phyloP scores from a whole-genome alignment of 2,797 vertebrate species.

The Cryptoprocta ferox region DNA sequence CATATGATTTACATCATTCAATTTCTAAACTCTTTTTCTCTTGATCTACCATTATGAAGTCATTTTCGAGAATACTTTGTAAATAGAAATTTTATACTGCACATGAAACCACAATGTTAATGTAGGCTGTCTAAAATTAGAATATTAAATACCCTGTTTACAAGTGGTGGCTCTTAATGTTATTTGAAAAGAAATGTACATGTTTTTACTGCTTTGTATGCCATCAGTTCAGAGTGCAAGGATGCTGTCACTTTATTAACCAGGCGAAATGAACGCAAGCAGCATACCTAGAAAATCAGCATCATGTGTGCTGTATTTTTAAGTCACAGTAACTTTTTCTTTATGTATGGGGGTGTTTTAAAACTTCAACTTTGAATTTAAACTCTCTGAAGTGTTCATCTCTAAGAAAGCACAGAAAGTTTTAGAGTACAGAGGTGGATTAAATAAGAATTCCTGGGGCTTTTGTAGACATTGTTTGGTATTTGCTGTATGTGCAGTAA shows the following conservation, averaged over 20 bases:
- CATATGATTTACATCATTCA: slow-evolving; percentile 90
- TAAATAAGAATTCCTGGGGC: slow-evolving; percentile 36
- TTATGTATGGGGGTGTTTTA: slow-evolving; percentile 8
- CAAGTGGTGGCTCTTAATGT: slow-evolving; percentile 67
- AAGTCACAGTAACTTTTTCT: slow-evolving; percentile 61
- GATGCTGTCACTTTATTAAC: slow-evolving; percentile 72
- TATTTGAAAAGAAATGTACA: slow-evolving; percentile 62
- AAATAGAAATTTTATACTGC: slow-evolving; percentile 83
- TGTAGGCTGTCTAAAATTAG: slow-evolving; percentile 76
- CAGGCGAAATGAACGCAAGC: slow-evolving; percentile 70
- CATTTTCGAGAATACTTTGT: slow-evolving; percentile 85
- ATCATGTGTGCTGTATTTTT: slow-evolving; percentile 41
- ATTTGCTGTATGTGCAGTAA: not conserved
- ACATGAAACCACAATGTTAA: slow-evolving; percentile 79
- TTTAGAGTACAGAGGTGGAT: slow-evolving; percentile 52
- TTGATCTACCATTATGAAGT: slow-evolving; percentile 87
- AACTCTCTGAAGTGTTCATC: slow-evolving; percentile 36
- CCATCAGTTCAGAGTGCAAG: slow-evolving; percentile 63
- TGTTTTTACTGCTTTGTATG: slow-evolving; percentile 73
- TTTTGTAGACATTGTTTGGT: not conserved
- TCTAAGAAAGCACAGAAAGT: slow-evolving; percentile 12
- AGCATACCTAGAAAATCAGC: slow-evolving; percentile 39
- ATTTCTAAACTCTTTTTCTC: slow-evolving; percentile 86
- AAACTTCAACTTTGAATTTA: slow-evolving; percentile 70
- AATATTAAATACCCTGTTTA: slow-evolving; percentile 79